Percentiles rank a stretch among this genome's conserved stretches.
Conservation (phyloP, 2,797 vertebrate genomes). For the Clarias laeviceps region DNA sequence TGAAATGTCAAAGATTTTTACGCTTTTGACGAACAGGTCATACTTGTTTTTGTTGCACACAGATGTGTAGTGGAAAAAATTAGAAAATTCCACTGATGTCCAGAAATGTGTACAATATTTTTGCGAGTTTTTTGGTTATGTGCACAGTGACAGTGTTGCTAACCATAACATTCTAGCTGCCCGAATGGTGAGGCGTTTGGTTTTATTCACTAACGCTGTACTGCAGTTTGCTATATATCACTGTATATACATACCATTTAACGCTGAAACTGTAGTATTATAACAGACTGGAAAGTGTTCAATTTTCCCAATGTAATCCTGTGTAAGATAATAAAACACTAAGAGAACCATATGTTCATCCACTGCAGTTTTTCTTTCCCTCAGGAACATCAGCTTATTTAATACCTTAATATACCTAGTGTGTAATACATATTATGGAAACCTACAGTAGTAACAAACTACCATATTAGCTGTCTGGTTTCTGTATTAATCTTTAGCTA, state of each 20-base stretch:
- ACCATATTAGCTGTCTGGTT: background rate
- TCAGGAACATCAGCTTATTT: background rate
- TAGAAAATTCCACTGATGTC: background rate
- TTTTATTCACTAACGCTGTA: background rate
- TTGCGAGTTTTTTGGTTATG: background rate
- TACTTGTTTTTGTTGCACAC: constrained; percentile 25
- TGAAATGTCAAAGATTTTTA: background rate
- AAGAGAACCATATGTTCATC: background rate
- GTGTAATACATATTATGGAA: background rate
- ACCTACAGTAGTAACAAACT: background rate
- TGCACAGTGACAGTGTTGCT: background rate
- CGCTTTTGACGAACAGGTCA: background rate
- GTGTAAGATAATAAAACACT: constrained; percentile 36
- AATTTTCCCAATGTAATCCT: constrained; percentile 26
- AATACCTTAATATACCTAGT: background rate
- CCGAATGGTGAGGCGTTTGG: background rate
- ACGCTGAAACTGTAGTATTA: constrained; percentile 60
- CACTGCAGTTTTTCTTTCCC: background rate
- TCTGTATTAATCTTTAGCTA: background rate
- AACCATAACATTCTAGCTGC: background rate
- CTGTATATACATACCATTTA: constrained; percentile 55
- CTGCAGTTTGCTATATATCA: background rate
- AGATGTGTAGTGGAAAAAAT: background rate
- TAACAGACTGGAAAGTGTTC: constrained; percentile 70
- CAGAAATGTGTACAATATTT: constrained; percentile 13